phyloP scores from a whole-genome alignment of 1,140 invertebrate genomes.

The Acromyrmex echinatior region DNA sequence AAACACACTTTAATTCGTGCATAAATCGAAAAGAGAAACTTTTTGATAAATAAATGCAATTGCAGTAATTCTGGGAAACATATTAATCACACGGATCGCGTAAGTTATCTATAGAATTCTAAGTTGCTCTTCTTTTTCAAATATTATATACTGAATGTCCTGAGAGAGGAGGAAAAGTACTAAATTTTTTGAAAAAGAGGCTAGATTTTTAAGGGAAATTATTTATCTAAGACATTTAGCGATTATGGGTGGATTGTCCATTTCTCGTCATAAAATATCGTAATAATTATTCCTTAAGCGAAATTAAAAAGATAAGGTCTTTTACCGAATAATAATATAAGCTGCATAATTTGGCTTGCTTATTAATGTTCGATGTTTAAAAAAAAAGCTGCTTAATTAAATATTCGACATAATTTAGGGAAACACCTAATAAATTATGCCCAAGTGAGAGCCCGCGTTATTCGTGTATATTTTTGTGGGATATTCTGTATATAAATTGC shows the following conservation, averaged over 20 bases:
- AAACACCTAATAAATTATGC: constrained; percentile 8
- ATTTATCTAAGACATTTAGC: background rate
- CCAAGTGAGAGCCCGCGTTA: background rate
- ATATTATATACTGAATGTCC: constrained; percentile 55
- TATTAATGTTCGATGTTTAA: constrained; percentile 18
- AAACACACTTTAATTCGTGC: background rate
- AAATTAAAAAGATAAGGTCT: constrained; percentile 12
- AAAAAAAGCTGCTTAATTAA: constrained; percentile 20
- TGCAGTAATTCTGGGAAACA: constrained; percentile 12
- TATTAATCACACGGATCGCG: constrained; percentile 34
- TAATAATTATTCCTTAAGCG: background rate
- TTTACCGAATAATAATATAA: constrained; percentile 16
- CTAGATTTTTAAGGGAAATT: constrained; percentile 3
- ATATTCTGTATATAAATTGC: constrained; percentile 59
- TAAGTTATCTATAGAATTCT: constrained; percentile 9
- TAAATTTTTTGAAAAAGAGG: background rate
- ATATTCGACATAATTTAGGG: background rate
- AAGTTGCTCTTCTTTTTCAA: constrained; percentile 39
- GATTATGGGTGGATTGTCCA: background rate
- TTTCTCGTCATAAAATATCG: background rate
- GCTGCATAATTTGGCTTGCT: constrained; percentile 19
- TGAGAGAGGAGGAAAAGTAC: constrained; percentile 7
- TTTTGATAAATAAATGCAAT: background rate
- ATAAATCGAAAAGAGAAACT: background rate
- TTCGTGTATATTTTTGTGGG: constrained; percentile 29